Percentiles rank a stretch among this genome's conserved stretches.
Conservation (phyloP, 2,113 vertebrate genomes). For the Alethe diademata region DNA sequence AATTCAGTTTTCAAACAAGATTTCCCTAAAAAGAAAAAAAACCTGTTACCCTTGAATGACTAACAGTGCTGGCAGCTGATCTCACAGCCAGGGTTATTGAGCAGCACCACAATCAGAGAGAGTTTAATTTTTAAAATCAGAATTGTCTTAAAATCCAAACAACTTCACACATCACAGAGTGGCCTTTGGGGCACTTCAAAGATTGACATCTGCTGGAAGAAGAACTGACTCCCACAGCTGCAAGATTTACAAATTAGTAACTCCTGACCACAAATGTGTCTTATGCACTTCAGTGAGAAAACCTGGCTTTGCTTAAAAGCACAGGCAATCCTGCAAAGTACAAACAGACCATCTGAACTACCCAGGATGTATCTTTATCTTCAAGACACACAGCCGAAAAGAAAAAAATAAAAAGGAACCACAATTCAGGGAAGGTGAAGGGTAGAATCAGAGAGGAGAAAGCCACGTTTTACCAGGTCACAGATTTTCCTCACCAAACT, state of each 20-base stretch:
- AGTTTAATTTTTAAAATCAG: background rate
- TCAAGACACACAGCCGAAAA: background rate
- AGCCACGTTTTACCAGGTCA: background rate
- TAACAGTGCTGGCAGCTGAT: background rate
- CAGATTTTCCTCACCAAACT: constrained; percentile 84
- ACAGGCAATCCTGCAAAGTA: background rate
- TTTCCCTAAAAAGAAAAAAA: constrained; percentile 72
- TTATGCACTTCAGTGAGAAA: background rate
- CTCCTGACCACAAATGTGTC: background rate
- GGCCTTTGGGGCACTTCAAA: background rate
- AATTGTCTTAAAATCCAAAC: background rate
- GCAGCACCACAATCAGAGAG: background rate
- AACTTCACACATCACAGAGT: background rate
- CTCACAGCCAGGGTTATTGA: background rate
- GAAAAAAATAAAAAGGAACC: background rate
- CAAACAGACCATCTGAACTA: background rate
- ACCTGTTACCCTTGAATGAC: background rate
- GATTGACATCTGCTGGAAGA: background rate
- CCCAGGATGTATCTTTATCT: background rate
- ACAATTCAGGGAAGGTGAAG: background rate
- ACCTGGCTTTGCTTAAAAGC: background rate
- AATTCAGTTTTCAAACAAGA: constrained; percentile 93
- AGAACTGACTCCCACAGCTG: background rate
- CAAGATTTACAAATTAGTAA: background rate
- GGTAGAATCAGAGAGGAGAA: background rate